A percentile compares a stretch with the other conserved stretches of the same genome.
phyloP scores from a whole-genome alignment of 1,140 invertebrate species.

The Dendroctonus valens region DNA sequence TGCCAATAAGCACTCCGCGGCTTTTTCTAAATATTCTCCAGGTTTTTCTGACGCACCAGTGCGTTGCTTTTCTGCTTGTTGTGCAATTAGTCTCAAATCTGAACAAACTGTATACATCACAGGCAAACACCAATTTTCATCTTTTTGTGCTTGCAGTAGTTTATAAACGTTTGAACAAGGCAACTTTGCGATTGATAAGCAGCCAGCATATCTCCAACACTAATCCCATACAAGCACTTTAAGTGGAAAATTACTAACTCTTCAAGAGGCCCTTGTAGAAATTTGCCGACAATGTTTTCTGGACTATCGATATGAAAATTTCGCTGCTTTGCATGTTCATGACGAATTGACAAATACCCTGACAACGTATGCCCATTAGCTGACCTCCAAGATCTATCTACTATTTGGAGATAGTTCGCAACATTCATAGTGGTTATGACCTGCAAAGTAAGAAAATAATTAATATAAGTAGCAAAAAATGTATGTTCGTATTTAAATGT shows the following conservation, averaged over 20 bases:
- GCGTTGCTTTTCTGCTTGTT: slow-evolving; percentile 69
- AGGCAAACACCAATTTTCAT: slow-evolving; percentile 94
- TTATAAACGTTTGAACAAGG: slow-evolving; percentile 76
- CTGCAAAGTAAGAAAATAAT: neutral
- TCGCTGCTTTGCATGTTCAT: slow-evolving; percentile 70
- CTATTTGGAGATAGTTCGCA: slow-evolving; percentile 50
- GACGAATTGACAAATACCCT: slow-evolving; percentile 70
- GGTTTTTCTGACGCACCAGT: slow-evolving; percentile 55
- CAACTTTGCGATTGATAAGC: slow-evolving; percentile 78
- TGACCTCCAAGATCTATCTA: slow-evolving; percentile 57
- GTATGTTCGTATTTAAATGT: too few species aligned
- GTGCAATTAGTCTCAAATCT: slow-evolving; percentile 78
- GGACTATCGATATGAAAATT: slow-evolving; percentile 69
- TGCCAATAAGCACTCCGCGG: slow-evolving; percentile 89
- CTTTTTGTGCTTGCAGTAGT: slow-evolving; percentile 83
- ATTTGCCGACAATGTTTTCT: slow-evolving; percentile 67
- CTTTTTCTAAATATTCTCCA: slow-evolving; percentile 86
- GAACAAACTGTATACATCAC: slow-evolving; percentile 87
- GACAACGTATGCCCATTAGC: slow-evolving; percentile 60
- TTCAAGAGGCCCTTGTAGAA: slow-evolving; percentile 71
- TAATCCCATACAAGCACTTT: slow-evolving; percentile 65
- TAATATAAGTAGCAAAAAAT: too few species aligned
- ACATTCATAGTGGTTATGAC: slow-evolving; percentile 46
- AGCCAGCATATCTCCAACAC: slow-evolving; percentile 66
- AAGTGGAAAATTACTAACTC: slow-evolving; percentile 80